Evolutionary conservation across 2,888 invertebrate species (phyloP).

Genomic region (Rhingia rostrata): DNA sequence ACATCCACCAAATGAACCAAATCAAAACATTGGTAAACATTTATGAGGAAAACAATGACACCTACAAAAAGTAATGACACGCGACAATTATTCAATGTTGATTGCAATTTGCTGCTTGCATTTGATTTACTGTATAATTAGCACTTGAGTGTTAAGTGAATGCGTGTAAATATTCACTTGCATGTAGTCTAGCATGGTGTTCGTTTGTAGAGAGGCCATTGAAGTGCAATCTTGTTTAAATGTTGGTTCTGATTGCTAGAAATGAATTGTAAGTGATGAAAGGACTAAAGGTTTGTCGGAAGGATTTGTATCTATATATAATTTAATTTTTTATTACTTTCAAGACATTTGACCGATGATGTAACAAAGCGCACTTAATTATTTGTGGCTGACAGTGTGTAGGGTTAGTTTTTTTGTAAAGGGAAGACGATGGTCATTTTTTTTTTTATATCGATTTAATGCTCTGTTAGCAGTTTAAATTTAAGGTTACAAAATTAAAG

Average conservation of each 20-base stretch:
- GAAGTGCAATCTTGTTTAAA: no score
- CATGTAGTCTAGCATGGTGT: constrained; percentile 15
- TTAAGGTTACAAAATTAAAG: no score
- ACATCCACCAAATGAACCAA: constrained; percentile 35
- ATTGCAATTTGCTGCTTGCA: constrained; percentile 53
- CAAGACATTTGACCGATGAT: no score
- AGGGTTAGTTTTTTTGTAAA: no score
- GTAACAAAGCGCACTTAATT: no score
- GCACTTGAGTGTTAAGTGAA: constrained; percentile 65
- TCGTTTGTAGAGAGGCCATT: no score
- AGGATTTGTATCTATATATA: constrained; percentile 2
- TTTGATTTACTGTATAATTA: constrained; percentile 63
- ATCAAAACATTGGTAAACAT: constrained; percentile 27
- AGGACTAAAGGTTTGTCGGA: constrained; percentile 2
- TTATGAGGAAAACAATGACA: not conserved
- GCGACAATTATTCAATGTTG: constrained; percentile 50
- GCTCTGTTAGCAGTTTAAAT: no score
- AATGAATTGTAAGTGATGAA: constrained; percentile 2
- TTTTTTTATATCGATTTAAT: no score
- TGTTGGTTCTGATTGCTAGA: not conserved
- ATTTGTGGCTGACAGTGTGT: no score
- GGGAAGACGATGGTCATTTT: no score
- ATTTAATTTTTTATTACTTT: no score
- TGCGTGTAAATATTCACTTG: constrained; percentile 44
- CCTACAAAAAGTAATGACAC: constrained; percentile 38